phyloP scores from a whole-genome alignment of 2,113 vertebrate species.

The Pelecanus crispus region DNA sequence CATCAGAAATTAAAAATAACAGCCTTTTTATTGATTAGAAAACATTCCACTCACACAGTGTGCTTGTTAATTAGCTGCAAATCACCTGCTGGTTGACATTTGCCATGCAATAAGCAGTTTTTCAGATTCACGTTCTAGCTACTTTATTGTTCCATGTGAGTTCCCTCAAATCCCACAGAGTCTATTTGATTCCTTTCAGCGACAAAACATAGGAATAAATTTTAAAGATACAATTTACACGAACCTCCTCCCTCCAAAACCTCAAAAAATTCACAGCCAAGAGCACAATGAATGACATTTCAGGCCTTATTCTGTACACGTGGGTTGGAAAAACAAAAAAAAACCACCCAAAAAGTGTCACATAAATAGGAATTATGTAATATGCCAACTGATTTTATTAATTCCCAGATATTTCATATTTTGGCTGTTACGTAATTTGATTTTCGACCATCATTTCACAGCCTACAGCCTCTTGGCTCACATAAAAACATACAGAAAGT shows the following conservation, averaged over 20 bases:
- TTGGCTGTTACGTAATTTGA: neutral
- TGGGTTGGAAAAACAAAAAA: neutral
- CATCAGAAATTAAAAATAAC: conserved; percentile 10
- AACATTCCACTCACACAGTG: neutral
- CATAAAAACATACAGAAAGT: neutral
- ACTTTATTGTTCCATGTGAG: neutral
- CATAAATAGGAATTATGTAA: neutral
- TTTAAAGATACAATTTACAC: neutral
- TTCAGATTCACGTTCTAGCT: conserved; percentile 28
- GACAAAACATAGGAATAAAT: neutral
- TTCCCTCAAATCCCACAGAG: neutral
- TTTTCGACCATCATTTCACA: neutral
- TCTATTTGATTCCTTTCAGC: neutral
- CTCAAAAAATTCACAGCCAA: neutral
- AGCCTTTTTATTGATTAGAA: conserved; percentile 1
- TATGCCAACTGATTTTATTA: neutral
- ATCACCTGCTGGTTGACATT: conserved; percentile 34
- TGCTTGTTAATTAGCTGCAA: conserved; percentile 39
- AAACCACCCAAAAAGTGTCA: neutral
- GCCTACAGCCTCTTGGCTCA: neutral
- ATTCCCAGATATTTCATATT: neutral
- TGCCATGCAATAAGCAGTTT: conserved; percentile 33
- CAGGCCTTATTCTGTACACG: neutral
- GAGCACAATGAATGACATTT: neutral
- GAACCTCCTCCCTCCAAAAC: neutral